Evolutionary conservation across 2,797 vertebrate species (phyloP), one percentile per base, ranked within the genome.

Genomic region (Merluccius polli): DNA sequence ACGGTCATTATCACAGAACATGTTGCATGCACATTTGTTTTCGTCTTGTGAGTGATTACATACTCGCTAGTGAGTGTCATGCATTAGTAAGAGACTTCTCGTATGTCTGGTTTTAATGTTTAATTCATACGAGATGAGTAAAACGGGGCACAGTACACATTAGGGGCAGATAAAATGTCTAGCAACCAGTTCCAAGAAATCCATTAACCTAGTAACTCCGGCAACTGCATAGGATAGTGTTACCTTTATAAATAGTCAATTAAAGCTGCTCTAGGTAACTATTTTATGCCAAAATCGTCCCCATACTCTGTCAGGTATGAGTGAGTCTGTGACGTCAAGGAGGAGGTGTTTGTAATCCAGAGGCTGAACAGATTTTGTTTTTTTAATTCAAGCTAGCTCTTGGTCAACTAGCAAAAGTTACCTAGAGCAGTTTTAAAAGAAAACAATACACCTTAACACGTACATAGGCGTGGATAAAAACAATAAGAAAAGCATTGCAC

Each of bases 81-180:
- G 67, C 27, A 18, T 48, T 48, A 70, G 68, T 65, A 76, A 71
- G 72, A 70, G 68, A 85, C 71, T 72, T 59, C 7, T 21, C 30
- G 79, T 27, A n/a, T 76, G 33, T 59, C 11, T 33, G 9, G 12
- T 16, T 1, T 33, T 75, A 48, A 77, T 87, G 84, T 82, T 84
- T 85, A 72, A 85, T 82, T 82, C 9, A 81, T 77, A 33, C 36
- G 38, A 72, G 4, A 63, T 38, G 3, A 35, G 73, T 73, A 70
- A 65, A 78, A 76, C 12, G n/a, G 76, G 52, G 18, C n/a, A n/a
- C n/a, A n/a, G n/a, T n/a, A n/a, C n/a, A n/a, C n/a, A n/a, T 59
- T 11, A 27, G 78, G 24, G 52, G 44, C 71, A 27, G 35, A 73
- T 7, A 4, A 3, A 67, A 31, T 27, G 11, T 59, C 52, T 59